Conservation (phyloP, 2,113 vertebrate genomes). For the Microcebus tavaratra region DNA sequence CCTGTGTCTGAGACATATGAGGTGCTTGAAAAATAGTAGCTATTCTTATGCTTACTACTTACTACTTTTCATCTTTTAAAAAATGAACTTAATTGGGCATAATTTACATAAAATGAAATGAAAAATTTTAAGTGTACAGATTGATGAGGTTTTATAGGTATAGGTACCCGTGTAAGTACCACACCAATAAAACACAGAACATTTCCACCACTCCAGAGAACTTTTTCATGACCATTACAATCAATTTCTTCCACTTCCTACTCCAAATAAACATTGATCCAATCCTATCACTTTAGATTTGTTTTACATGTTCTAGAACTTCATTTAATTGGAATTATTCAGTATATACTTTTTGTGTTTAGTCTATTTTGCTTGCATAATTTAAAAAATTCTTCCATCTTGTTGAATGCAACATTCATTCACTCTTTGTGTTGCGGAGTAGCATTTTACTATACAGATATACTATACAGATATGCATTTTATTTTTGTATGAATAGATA, state of each 20-base stretch:
- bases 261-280: neutral
- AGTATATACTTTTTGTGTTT: neutral
- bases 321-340: neutral
- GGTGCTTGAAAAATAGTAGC: neutral
- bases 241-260: neutral
- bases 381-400: neutral
- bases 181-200: neutral
- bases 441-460: neutral
- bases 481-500: neutral
- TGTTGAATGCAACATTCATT: neutral
- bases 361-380: neutral
- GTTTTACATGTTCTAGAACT: neutral
- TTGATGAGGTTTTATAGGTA: neutral
- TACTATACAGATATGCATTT: neutral
- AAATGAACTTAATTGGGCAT: neutral
- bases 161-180: neutral
- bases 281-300: neutral
- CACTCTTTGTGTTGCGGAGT: neutral
- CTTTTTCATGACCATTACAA: neutral
- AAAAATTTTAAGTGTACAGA: neutral
- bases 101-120: conserved; percentile 13
- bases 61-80: neutral
- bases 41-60: neutral
- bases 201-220: neutral
- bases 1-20: neutral